phyloP scores from a whole-genome alignment of 2,888 invertebrate species.

The Ophion slaviceki region DNA sequence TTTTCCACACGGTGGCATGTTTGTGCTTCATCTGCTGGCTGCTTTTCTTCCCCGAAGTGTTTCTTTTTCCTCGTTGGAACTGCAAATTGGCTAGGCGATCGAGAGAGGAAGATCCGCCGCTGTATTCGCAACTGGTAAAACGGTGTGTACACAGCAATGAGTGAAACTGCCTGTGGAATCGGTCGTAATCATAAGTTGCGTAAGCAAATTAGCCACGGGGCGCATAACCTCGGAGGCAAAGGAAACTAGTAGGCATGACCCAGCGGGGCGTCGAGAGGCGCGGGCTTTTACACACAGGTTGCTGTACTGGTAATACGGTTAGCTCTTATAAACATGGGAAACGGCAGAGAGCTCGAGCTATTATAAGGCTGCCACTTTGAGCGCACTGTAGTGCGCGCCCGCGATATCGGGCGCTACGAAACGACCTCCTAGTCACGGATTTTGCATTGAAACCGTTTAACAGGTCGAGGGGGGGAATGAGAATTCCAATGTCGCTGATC shows the following conservation, averaged over 20 bases:
- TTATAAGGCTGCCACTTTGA: conserved; percentile 60
- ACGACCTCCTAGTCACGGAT: conserved; percentile 22
- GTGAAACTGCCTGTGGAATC: conserved; percentile 53
- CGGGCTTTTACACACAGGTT: conserved; percentile 43
- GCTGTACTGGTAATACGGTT: conserved; percentile 55
- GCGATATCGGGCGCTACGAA: conserved; percentile 41
- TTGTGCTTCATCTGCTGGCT: conserved; percentile 5
- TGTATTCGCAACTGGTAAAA: conserved; percentile 41
- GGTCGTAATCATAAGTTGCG: conserved; percentile 61
- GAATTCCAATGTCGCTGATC: conserved; percentile 42
- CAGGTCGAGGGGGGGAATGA: conserved; percentile 32
- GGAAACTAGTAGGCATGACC: conserved; percentile 56
- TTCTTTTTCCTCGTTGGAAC: conserved; percentile 2
- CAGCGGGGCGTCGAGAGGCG: conserved; percentile 59
- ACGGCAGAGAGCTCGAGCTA: conserved; percentile 41
- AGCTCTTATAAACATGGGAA: conserved; percentile 59
- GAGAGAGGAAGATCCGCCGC: conserved; percentile 32
- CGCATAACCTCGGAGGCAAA: conserved; percentile 39
- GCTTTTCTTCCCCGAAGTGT: not conserved
- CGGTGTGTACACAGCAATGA: conserved; percentile 58
- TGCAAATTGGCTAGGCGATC: conserved; percentile 28
- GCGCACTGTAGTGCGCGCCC: conserved; percentile 37
- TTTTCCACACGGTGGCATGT: not conserved
- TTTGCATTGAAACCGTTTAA: conserved; percentile 56
- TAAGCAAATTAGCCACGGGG: conserved; percentile 62